These are phyloP conservation scores for Lophura nycthemera DNA, from an alignment of 2,113 vertebrate genomes.

Conservation along the genomic window DNA sequence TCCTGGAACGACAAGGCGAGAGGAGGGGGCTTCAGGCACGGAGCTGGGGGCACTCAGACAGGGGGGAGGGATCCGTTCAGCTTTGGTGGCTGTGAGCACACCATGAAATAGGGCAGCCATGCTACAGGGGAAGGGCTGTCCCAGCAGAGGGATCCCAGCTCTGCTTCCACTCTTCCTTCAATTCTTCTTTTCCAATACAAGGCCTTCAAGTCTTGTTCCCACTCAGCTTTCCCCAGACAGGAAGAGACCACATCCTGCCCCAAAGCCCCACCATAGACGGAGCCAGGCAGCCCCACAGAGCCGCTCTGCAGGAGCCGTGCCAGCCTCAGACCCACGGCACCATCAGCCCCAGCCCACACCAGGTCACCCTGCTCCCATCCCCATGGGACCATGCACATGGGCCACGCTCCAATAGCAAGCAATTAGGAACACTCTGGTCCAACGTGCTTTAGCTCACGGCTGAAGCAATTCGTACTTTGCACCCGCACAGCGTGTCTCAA, in stretches of 20 bases:
- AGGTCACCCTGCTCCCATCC: neutral
- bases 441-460: neutral
- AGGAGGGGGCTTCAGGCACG: neutral
- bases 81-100: neutral
- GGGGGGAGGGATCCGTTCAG: neutral
- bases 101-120: neutral
- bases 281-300: neutral
- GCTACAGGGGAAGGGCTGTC: neutral
- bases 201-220: neutral
- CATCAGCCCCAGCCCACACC: neutral
- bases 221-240: neutral
- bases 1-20: slow-evolving; percentile 77
- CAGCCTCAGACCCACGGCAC: neutral
- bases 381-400: accelerated
- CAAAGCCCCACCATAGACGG: neutral
- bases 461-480: neutral
- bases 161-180: neutral
- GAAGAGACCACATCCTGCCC: slow-evolving; percentile 13
- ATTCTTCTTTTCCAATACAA: neutral
- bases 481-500: neutral
- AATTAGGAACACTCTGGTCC: neutral
- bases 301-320: neutral
- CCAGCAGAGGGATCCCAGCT: neutral
- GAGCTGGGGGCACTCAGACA: accelerated
- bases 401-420: accelerated